phyloP scores from a whole-genome alignment of 2,113 vertebrate species.

The Pomatostomus ruficeps region DNA sequence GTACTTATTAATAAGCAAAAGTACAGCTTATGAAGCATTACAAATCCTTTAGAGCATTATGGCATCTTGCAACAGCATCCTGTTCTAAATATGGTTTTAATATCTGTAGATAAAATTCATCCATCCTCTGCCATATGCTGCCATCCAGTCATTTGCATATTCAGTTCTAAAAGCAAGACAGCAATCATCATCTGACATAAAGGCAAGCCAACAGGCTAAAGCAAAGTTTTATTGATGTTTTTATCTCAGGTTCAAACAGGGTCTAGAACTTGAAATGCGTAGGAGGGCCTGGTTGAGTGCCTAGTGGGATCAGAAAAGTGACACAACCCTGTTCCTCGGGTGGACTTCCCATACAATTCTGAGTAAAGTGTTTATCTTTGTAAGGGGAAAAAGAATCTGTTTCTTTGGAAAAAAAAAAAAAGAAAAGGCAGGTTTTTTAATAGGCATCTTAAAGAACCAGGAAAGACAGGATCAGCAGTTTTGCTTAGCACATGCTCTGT shows the following conservation, averaged over 20 bases:
- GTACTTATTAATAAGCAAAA: conserved; percentile 60
- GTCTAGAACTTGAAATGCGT: background rate
- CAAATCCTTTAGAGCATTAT: background rate
- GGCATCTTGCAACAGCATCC: background rate
- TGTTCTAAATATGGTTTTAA: conserved; percentile 19
- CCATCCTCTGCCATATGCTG: background rate
- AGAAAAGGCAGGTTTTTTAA: background rate
- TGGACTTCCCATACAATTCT: background rate
- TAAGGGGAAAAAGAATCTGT: background rate
- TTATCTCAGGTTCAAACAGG: background rate
- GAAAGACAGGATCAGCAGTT: background rate
- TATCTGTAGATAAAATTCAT: conserved; percentile 25
- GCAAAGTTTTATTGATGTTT: background rate
- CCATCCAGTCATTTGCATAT: background rate
- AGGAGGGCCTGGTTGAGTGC: background rate
- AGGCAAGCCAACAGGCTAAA: background rate
- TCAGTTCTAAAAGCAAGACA: conserved; percentile 6
- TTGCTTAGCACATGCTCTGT: background rate
- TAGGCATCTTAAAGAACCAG: background rate
- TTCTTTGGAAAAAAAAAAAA: background rate
- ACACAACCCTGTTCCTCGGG: accelerated
- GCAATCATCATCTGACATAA: background rate
- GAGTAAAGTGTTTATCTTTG: background rate
- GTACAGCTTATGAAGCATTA: conserved; percentile 14
- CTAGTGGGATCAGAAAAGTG: background rate